These are phyloP conservation scores for Deilephila porcellus DNA, from an alignment of 2,888 invertebrate species.

Conservation along the genomic window DNA sequence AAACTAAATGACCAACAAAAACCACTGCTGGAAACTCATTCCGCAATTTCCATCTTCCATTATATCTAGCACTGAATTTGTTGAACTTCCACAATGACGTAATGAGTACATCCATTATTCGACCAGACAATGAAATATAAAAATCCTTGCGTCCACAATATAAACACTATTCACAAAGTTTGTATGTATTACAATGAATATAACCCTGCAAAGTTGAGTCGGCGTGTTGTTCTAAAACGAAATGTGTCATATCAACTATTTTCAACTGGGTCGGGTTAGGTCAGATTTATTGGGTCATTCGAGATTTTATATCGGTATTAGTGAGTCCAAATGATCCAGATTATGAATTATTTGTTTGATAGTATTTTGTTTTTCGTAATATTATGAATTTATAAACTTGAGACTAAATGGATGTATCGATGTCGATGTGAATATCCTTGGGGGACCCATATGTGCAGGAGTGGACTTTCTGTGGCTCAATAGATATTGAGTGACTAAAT, in stretches of 20 bases:
- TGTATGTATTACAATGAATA: background rate
- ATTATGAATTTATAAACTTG: background rate
- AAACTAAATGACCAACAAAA: background rate
- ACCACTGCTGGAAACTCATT: background rate
- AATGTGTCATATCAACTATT: constrained; percentile 15
- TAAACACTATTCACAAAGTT: constrained; percentile 8
- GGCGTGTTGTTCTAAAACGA: background rate
- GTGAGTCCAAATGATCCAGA: background rate
- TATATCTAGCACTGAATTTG: constrained; percentile 2
- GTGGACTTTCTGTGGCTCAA: too few relatives aligned
- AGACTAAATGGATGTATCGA: too few relatives aligned
- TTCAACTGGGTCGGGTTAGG: constrained; percentile 4
- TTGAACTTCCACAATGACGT: background rate
- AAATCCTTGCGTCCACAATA: background rate
- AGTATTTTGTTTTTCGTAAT: background rate
- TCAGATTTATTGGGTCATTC: constrained; percentile 7
- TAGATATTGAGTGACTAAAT: too few relatives aligned
- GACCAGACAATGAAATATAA: constrained; percentile 8
- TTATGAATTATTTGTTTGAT: background rate
- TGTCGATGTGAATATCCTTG: too few relatives aligned
- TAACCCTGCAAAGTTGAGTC: background rate
- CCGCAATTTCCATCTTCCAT: background rate
- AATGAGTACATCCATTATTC: constrained; percentile 6
- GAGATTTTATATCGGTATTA: constrained; percentile 15
- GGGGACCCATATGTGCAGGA: too few relatives aligned